Evolutionary conservation across 2,888 invertebrate genomes (phyloP), one percentile per base, ranked within the genome.

Genomic region (Eremobia ochroleuca): DNA sequence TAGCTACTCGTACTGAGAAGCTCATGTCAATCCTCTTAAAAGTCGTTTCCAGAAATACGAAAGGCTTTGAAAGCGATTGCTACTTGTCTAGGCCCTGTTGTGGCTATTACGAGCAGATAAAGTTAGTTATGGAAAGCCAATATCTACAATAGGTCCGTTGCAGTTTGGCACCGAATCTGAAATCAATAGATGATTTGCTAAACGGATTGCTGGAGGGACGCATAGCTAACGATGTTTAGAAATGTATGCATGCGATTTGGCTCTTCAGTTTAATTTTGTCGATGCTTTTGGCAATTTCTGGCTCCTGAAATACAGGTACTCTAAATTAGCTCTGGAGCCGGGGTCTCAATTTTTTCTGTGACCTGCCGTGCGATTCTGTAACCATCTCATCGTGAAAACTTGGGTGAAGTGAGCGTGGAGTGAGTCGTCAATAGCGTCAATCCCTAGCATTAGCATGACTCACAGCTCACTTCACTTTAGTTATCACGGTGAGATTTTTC

Each of bases 141-240:
- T 55, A 13, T 21, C 13, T 40, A 46, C n/a, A 43, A 43, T 37
- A 31, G 1, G n/a, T 40, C 43, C 21, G 15, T 52, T 49, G 58
- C 68, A 81, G 25, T 75, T 81, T 81, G 81, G 79, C 79, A 81
- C 75, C 28, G 64, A 58, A 68, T 68, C 79, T 68, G 46, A 75
- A 81, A 81, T 81, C 71, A 81, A 80, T 79, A 80, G 73, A 79
- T 64, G 73, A 58, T 76, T 75, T 79, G 64, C 76, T 58, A 65
- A 79, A 68, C 65, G 31, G 28, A 59, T 73, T 73, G 40, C 43
- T 65, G 28, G 43, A 61, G 21, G 11, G 28, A 52, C 73, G 65
- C 49, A 1, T 40, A n/a, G 18, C 55, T 49, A 64, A 49, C 40
- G 34, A 64, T 58, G 28, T 58, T 81, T n/a, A 81, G 58, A 43